Conservation (phyloP, 2,797 vertebrate genomes). For the Hyperoplus immaculatus region DNA sequence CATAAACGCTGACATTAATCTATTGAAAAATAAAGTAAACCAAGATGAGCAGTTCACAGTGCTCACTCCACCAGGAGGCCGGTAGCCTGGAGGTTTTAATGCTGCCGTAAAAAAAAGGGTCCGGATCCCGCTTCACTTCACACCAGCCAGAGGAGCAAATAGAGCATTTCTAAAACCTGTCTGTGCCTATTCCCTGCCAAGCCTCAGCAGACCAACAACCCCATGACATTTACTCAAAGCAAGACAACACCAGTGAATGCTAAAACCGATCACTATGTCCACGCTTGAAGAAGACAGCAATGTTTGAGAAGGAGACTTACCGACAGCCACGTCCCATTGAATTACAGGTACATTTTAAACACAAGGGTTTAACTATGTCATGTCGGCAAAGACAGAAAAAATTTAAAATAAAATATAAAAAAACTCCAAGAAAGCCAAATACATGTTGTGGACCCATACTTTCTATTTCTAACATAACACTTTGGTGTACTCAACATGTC, state of each 20-base stretch:
- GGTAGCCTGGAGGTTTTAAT: background rate
- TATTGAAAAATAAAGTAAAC: constrained; percentile 9
- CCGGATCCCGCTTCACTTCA: constrained; percentile 14
- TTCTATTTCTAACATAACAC: too few species aligned
- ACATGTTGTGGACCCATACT: background rate
- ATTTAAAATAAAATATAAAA: too few species aligned
- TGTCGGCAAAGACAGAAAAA: background rate
- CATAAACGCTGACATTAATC: constrained; percentile 21
- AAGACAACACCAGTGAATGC: background rate
- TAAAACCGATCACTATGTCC: constrained; percentile 14
- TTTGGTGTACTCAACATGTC: too few species aligned
- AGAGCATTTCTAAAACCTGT: constrained; percentile 35
- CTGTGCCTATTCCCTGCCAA: constrained; percentile 1
- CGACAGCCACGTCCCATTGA: constrained; percentile 50
- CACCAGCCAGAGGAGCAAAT: constrained; percentile 24
- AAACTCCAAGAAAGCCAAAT: background rate
- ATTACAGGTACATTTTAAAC: constrained; percentile 43
- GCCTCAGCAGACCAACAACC: constrained; percentile 4
- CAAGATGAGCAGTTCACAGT: background rate
- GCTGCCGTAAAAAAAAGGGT: constrained; percentile 39
- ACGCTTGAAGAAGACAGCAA: constrained; percentile 3
- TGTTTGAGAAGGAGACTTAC: constrained; percentile 48
- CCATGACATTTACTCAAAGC: constrained; percentile 30
- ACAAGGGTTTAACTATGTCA: background rate
- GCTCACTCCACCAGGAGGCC: background rate